A percentile compares a stretch with the other conserved stretches of the same genome.
Conservation (phyloP, 2,797 vertebrate genomes). For the Anas bernieri region DNA sequence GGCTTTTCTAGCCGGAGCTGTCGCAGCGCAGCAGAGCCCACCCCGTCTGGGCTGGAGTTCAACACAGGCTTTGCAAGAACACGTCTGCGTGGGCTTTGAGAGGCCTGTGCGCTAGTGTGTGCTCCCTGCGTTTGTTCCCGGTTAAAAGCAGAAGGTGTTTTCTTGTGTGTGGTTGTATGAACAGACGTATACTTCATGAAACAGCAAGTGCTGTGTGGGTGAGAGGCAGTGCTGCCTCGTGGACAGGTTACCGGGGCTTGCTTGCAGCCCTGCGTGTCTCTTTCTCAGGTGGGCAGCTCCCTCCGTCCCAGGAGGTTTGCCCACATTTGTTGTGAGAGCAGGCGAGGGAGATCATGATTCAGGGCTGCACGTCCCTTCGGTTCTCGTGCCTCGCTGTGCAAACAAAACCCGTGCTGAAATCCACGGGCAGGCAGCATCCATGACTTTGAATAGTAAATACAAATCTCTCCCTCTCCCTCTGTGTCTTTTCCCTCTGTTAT, state of each 20-base stretch:
- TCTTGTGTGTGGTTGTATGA: background rate
- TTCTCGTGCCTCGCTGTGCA: background rate
- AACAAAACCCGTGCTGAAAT: conserved; percentile 55
- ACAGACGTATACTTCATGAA: background rate
- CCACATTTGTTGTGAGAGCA: background rate
- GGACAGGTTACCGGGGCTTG: background rate
- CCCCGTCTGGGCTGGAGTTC: background rate
- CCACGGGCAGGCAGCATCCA: conserved; percentile 39
- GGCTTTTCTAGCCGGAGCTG: background rate
- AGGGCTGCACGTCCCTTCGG: background rate
- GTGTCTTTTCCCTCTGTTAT: conserved; percentile 39
- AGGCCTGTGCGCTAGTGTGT: accelerated
- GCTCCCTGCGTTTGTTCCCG: accelerated
- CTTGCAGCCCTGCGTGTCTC: background rate
- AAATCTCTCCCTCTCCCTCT: conserved; percentile 16
- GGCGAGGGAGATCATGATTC: background rate
- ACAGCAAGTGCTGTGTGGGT: accelerated
- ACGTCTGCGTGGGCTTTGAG: background rate
- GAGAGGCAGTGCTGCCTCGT: background rate
- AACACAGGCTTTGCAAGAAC: background rate
- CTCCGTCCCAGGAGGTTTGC: background rate
- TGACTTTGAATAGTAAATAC: conserved; percentile 67
- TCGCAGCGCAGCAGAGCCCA: background rate
- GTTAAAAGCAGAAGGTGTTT: background rate
- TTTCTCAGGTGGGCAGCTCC: background rate